phyloP scores from a whole-genome alignment of 1,140 invertebrate genomes.

The Eulimnadia texana region DNA sequence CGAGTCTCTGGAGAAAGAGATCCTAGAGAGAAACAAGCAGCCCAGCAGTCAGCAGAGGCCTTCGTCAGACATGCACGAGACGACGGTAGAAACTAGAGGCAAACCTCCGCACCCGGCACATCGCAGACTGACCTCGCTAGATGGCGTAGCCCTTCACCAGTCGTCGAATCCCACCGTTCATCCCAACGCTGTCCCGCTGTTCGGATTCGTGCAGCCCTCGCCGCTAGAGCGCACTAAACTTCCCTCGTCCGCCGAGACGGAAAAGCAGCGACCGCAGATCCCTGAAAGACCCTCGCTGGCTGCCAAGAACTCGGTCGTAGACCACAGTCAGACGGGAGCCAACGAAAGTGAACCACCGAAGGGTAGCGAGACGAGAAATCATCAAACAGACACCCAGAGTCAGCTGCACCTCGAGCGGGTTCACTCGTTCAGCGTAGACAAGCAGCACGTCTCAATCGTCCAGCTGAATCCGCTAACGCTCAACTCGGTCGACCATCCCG shows the following conservation, averaged over 20 bases:
- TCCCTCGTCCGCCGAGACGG: background rate
- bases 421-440: conserved; percentile 50
- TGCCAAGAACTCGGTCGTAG: background rate
- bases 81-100: background rate
- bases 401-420: conserved; percentile 40
- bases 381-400: background rate
- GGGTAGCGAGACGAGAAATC: background rate
- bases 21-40: background rate
- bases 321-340: background rate
- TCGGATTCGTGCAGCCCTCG: background rate
- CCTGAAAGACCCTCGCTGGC: conserved; percentile 11
- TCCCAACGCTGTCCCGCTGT: conserved; percentile 12
- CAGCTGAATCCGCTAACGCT: conserved; percentile 32
- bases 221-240: conserved; percentile 13
- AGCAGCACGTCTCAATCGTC: conserved; percentile 51
- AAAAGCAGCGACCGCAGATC: conserved; percentile 3
- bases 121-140: background rate
- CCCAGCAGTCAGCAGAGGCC: background rate
- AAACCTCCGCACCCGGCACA: background rate
- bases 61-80: conserved; percentile 5
- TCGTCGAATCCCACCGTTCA: background rate
- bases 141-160: background rate
- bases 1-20: conserved; percentile 9
- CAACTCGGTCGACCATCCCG: conserved; percentile 8
- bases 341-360: background rate